Evolutionary conservation across 2,888 invertebrate genomes (phyloP).

Genomic region (Keiferia lycopersicella): DNA sequence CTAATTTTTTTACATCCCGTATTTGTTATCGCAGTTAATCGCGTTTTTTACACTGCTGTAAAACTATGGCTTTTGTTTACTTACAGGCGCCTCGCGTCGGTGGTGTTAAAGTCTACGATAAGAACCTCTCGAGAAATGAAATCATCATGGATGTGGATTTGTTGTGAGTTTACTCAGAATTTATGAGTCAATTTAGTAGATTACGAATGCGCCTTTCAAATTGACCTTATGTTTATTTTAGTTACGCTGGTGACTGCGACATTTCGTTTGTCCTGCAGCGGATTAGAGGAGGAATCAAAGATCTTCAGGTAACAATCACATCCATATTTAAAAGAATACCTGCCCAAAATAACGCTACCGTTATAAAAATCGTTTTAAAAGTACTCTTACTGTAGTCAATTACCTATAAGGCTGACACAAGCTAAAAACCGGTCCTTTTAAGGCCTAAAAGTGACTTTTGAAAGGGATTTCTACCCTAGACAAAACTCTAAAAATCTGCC

Average conservation of each 20-base stretch:
- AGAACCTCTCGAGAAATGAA: constrained; percentile 95
- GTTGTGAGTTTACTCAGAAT: constrained; percentile 84
- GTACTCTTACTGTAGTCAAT: no score
- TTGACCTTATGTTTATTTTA: constrained; percentile 58
- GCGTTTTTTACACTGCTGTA: not conserved
- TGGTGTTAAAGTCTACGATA: constrained; percentile 98
- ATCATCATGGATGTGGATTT: constrained; percentile 98
- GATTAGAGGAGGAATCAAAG: constrained; percentile 90
- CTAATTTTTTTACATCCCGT: no score
- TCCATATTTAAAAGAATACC: not conserved
- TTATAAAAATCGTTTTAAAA: no score
- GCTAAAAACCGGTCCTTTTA: no score
- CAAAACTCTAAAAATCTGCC: no score
- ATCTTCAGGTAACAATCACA: constrained; percentile 83
- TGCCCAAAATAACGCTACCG: no score
- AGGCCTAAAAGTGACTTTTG: no score
- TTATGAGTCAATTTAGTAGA: not conserved
- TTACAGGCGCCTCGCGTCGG: constrained; percentile 95
- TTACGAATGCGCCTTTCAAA: not conserved
- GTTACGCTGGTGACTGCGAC: constrained; percentile 98
- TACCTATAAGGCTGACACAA: no score
- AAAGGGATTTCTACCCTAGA: no score
- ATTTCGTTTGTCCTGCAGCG: constrained; percentile 94
- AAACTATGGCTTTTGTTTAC: not conserved
- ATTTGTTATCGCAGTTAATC: not conserved